Percentiles rank a stretch among this genome's conserved stretches.
Evolutionary conservation across 2,888 invertebrate species (phyloP).

Genomic region (Lasioglossum villosulum): DNA sequence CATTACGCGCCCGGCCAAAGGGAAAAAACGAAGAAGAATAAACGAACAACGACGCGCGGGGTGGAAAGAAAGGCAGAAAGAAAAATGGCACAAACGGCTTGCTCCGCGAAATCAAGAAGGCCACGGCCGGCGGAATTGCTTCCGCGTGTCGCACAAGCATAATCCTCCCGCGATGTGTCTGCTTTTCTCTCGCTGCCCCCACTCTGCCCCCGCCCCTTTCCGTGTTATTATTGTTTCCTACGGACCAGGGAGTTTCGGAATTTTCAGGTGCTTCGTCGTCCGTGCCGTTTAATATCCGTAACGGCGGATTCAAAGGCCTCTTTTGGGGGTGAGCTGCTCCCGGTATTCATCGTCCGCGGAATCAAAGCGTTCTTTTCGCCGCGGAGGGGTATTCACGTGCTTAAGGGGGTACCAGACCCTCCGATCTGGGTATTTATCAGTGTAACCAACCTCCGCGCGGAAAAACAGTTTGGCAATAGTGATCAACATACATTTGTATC

Average conservation of each 20-base stretch:
- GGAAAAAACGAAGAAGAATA: neutral
- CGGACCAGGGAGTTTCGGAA: slow-evolving; percentile 10
- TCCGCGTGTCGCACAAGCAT: slow-evolving; percentile 50
- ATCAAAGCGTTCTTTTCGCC: slow-evolving; percentile 21
- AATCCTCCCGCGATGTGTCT: slow-evolving; percentile 43
- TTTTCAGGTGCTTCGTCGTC: slow-evolving; percentile 28
- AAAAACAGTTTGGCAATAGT: too few species aligned
- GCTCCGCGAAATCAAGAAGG: slow-evolving; percentile 59
- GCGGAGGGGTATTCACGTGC: slow-evolving; percentile 32
- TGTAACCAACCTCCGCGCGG: too few species aligned
- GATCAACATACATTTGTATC: too few species aligned
- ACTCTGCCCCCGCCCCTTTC: neutral
- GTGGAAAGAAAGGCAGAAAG: neutral
- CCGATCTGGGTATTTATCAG: too few species aligned
- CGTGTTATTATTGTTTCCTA: slow-evolving; percentile 15
- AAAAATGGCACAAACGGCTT: slow-evolving; percentile 35
- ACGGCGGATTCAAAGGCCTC: slow-evolving; percentile 37
- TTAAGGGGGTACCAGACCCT: too few species aligned
- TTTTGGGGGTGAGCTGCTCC: slow-evolving; percentile 22
- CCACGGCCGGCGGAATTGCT: slow-evolving; percentile 50
- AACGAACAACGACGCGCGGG: neutral
- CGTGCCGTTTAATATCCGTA: slow-evolving; percentile 52
- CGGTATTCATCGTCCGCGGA: slow-evolving; percentile 17
- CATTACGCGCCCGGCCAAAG: slow-evolving; percentile 32
- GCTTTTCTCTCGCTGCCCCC: neutral